phyloP scores from a whole-genome alignment of 2,888 invertebrate species.

The Ctena decussata region DNA sequence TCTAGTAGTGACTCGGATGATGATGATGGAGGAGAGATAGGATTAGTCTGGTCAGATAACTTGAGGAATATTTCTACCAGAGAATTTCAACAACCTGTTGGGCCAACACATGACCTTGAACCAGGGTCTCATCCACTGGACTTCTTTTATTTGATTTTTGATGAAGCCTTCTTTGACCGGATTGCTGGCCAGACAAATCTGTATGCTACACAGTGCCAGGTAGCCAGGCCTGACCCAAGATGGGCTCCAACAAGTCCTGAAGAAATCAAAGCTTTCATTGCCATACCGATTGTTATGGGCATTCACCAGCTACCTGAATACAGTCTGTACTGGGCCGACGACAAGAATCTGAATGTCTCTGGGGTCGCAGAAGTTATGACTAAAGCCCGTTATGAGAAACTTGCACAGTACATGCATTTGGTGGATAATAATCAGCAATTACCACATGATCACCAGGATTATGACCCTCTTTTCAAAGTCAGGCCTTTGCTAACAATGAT shows the following conservation, averaged over 20 bases:
- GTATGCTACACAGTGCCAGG: not conserved
- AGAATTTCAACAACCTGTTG: not conserved
- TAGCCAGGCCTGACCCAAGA: slow-evolving; percentile 1
- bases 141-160: slow-evolving; percentile 19
- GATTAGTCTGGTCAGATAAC: too few relatives aligned
- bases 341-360: slow-evolving; percentile 16
- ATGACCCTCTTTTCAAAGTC: too few relatives aligned
- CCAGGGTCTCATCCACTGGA: slow-evolving; percentile 10
- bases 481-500: slow-evolving; percentile 22
- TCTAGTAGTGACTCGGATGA: not conserved
- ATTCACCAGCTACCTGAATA: slow-evolving; percentile 16
- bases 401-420: slow-evolving; percentile 16
- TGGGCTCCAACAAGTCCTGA: slow-evolving; percentile 18
- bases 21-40: not conserved
- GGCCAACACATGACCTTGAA: too few relatives aligned
- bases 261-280: slow-evolving; percentile 42
- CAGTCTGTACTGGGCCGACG: slow-evolving; percentile 26
- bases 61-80: not conserved
- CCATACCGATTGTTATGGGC: slow-evolving; percentile 30
- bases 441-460: not conserved
- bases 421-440: slow-evolving; percentile 11
- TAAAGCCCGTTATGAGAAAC: slow-evolving; percentile 9
- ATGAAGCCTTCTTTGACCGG: slow-evolving; percentile 8
- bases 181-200: too few relatives aligned
- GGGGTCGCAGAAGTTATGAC: slow-evolving; percentile 25